Percentiles rank a stretch among this genome's conserved stretches.
phyloP scores from a whole-genome alignment of 2,113 vertebrate species.

The Riparia riparia region DNA sequence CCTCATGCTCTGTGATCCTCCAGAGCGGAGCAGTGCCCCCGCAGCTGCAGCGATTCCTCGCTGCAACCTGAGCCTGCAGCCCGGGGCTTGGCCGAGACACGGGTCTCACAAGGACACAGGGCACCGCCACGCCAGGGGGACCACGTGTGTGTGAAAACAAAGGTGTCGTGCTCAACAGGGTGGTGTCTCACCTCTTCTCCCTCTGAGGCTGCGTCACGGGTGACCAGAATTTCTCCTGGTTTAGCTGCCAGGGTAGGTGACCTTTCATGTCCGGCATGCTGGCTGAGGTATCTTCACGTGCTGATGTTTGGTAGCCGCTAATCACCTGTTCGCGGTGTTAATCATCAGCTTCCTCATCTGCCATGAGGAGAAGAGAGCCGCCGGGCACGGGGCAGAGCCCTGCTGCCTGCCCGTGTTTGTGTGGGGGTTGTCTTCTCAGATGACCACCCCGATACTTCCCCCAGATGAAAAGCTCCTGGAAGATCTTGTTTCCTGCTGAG shows the following conservation, averaged over 20 bases:
- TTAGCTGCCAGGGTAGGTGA: not conserved
- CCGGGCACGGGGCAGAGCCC: not conserved
- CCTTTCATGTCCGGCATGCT: not conserved
- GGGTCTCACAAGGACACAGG: not conserved
- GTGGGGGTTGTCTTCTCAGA: slow-evolving; percentile 4
- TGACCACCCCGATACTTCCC: not conserved
- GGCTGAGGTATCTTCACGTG: not conserved
- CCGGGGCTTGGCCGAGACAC: rapidly evolving
- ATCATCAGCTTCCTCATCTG: slow-evolving; percentile 37
- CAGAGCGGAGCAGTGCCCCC: not conserved
- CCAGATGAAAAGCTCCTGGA: not conserved
- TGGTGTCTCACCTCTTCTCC: not conserved
- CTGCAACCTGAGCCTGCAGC: not conserved
- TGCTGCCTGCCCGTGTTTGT: not conserved
- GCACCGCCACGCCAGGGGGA: not conserved
- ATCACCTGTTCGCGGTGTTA: not conserved
- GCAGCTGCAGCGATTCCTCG: not conserved
- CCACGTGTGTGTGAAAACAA: rapidly evolving
- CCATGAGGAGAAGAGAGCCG: not conserved
- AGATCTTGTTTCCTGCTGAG: slow-evolving; percentile 16
- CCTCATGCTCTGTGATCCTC: rapidly evolving
- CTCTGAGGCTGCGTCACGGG: not conserved
- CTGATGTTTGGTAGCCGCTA: not conserved
- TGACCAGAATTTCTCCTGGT: not conserved
- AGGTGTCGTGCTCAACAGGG: not conserved